Percentiles rank a stretch among this genome's conserved stretches.
phyloP scores from a whole-genome alignment of 2,888 invertebrate genomes.

The Steinernema scapterisci region DNA sequence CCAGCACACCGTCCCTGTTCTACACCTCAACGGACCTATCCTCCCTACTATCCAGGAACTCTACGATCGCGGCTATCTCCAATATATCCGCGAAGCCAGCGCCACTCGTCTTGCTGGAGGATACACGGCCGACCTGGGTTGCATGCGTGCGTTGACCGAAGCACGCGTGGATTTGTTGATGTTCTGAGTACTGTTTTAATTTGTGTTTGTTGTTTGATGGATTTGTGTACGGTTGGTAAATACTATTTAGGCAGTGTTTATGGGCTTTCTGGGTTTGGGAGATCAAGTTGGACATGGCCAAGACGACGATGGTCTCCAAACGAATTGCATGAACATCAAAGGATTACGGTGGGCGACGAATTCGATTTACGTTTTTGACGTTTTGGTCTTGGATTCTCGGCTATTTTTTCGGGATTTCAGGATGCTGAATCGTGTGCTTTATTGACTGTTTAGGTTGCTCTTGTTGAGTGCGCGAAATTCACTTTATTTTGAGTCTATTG shows the following conservation, averaged over 20 bases:
- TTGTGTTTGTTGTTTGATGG: slow-evolving; percentile 22
- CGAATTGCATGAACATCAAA: too few relatives aligned
- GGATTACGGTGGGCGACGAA: too few relatives aligned
- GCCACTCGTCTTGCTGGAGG: slow-evolving; percentile 57
- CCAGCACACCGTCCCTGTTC: slow-evolving; percentile 71
- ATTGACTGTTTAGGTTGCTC: not conserved
- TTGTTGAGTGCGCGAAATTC: not conserved
- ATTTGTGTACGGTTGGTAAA: not conserved
- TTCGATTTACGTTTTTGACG: too few relatives aligned
- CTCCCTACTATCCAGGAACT: slow-evolving; percentile 74
- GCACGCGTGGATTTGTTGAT: slow-evolving; percentile 56
- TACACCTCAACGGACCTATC: slow-evolving; percentile 68
- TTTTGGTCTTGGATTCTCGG: too few relatives aligned
- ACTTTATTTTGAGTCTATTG: too few relatives aligned
- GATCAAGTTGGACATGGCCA: not conserved
- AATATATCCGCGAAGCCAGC: slow-evolving; percentile 44
- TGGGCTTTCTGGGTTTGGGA: not conserved
- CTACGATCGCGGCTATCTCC: slow-evolving; percentile 50
- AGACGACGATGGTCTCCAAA: too few relatives aligned
- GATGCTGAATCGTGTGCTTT: too few relatives aligned
- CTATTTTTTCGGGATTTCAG: too few relatives aligned
- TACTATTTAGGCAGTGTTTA: not conserved
- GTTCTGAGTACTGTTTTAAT: slow-evolving; percentile 36
- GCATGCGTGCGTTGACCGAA: slow-evolving; percentile 60
- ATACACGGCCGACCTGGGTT: slow-evolving; percentile 54